These are phyloP conservation scores for Ammodytes marinus DNA, from an alignment of 2,113 vertebrate species.

Conservation along the genomic window DNA sequence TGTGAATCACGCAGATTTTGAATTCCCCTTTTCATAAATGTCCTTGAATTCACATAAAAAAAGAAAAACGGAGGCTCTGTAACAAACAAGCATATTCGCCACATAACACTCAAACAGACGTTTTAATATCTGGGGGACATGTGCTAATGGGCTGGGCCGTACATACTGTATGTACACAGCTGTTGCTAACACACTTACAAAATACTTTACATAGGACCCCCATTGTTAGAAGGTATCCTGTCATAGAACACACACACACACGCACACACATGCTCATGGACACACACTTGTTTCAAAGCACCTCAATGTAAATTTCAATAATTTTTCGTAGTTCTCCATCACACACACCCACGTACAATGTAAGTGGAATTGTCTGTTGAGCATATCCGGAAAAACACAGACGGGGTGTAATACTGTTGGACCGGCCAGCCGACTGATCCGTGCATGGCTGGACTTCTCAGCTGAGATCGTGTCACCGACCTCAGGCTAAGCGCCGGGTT, in stretches of 20 bases:
- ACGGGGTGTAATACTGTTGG: neutral
- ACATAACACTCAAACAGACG: neutral
- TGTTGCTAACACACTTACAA: neutral
- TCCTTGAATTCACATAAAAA: neutral
- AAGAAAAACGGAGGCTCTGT: neutral
- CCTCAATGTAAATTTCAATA: neutral
- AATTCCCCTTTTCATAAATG: neutral
- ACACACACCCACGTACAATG: slow-evolving; percentile 9
- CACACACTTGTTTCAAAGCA: slow-evolving; percentile 10
- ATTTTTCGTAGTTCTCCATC: neutral
- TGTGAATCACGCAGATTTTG: neutral
- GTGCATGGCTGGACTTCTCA: no score
- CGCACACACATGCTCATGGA: slow-evolving; percentile 12
- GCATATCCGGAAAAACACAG: neutral
- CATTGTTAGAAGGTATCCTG: slow-evolving; percentile 40
- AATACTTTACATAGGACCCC: slow-evolving; percentile 34
- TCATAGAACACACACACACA: slow-evolving; percentile 1
- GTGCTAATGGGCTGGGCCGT: neutral
- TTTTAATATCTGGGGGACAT: slow-evolving; percentile 3
- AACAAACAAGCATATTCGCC: neutral
- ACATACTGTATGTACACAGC: neutral
- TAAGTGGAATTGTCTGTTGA: slow-evolving; percentile 2
- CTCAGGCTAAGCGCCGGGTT: no score
- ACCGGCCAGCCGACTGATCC: no score
- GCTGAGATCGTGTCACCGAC: no score